Evolutionary conservation across 2,888 invertebrate species (phyloP).

Genomic region (Pyrrhia umbra): DNA sequence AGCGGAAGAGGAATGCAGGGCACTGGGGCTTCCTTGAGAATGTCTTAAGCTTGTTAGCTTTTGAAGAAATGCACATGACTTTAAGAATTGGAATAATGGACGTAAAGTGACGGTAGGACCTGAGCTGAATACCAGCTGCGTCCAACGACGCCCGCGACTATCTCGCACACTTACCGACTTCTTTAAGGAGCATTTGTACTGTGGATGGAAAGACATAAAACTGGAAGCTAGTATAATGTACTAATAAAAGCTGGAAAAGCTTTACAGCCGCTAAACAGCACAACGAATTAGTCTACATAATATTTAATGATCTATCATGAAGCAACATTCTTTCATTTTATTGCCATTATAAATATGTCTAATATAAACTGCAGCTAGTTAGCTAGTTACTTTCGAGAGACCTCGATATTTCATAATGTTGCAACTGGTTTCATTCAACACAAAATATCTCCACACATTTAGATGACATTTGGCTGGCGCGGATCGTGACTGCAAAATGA

Average conservation of each 20-base stretch:
- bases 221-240: constrained; percentile 36
- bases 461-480: constrained; percentile 82
- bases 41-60: constrained; percentile 61
- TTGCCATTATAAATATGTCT: constrained; percentile 44
- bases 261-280: constrained; percentile 47
- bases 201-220: constrained; percentile 62
- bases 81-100: constrained; percentile 61
- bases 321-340: constrained; percentile 62
- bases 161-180: constrained; percentile 73
- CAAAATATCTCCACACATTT: constrained; percentile 66
- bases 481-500: constrained; percentile 87
- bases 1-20: constrained; percentile 53
- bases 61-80: constrained; percentile 52
- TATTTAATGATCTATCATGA: constrained; percentile 38
- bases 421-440: constrained; percentile 63
- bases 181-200: constrained; percentile 46
- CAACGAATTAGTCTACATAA: constrained; percentile 46
- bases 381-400: constrained; percentile 51
- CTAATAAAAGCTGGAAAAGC: constrained; percentile 54
- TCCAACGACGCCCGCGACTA: constrained; percentile 59
- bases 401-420: constrained; percentile 60
- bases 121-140: constrained; percentile 67
- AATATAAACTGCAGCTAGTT: constrained; percentile 37
- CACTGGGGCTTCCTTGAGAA: constrained; percentile 56
- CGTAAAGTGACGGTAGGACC: constrained; percentile 50